Evolutionary conservation across 2,888 invertebrate species (phyloP).

Genomic region (Lathronympha strigana): DNA sequence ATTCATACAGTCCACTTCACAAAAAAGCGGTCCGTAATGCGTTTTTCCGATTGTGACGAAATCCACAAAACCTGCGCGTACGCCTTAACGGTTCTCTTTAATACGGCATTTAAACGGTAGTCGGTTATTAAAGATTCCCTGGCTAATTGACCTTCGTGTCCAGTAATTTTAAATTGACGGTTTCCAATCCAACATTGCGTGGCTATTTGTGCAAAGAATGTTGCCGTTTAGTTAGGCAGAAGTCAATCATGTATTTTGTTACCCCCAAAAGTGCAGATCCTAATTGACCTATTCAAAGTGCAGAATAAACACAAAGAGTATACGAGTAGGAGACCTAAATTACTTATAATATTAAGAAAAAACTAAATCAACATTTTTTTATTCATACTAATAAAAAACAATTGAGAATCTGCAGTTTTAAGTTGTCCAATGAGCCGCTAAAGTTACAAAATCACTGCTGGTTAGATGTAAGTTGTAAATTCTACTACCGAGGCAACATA

Average conservation of each 20-base stretch:
- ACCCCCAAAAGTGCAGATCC: too few relatives aligned
- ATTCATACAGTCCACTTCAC: slow-evolving; percentile 60
- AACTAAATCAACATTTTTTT: too few relatives aligned
- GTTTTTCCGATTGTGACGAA: slow-evolving; percentile 73
- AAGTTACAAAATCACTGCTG: slow-evolving; percentile 22
- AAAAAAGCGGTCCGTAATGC: slow-evolving; percentile 62
- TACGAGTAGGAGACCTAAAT: too few relatives aligned
- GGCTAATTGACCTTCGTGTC: slow-evolving; percentile 72
- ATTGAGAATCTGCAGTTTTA: not conserved
- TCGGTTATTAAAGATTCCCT: slow-evolving; percentile 75
- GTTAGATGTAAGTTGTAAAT: slow-evolving; percentile 8
- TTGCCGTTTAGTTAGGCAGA: not conserved
- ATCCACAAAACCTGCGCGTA: slow-evolving; percentile 59
- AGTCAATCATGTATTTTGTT: not conserved
- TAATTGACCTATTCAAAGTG: too few relatives aligned
- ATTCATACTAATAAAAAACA: too few relatives aligned
- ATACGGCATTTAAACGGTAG: slow-evolving; percentile 76
- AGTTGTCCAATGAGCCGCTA: not conserved
- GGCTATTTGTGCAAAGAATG: slow-evolving; percentile 19
- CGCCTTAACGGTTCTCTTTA: slow-evolving; percentile 76
- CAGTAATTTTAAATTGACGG: slow-evolving; percentile 63
- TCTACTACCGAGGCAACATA: slow-evolving; percentile 21
- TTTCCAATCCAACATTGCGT: slow-evolving; percentile 57
- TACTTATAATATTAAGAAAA: too few relatives aligned
- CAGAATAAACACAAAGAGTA: too few relatives aligned